Conservation (phyloP, 1,140 invertebrate genomes). For the Drosophila kanapiae region DNA sequence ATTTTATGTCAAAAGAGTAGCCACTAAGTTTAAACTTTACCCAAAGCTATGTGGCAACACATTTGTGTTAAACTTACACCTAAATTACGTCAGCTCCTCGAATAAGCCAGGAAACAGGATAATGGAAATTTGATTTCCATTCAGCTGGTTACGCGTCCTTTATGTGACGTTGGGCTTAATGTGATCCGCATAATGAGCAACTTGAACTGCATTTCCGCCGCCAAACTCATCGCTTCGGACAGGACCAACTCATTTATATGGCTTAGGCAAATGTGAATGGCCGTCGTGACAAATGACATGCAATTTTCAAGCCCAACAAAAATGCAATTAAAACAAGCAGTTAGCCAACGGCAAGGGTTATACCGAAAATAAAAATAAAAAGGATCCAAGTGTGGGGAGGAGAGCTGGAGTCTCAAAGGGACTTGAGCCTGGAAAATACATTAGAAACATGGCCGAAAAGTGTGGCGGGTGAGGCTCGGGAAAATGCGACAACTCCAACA, state of each 20-base stretch:
- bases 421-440: slow-evolving; percentile 38
- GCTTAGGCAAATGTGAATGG: slow-evolving; percentile 73
- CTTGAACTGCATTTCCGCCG: slow-evolving; percentile 30
- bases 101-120: background rate
- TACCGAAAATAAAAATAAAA: slow-evolving; percentile 26
- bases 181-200: slow-evolving; percentile 45
- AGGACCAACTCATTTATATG: slow-evolving; percentile 70
- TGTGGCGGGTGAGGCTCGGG: background rate
- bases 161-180: slow-evolving; percentile 15
- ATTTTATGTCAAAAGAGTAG: too few relatives aligned
- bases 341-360: slow-evolving; percentile 30
- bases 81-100: background rate
- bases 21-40: too few relatives aligned
- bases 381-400: background rate
- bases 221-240: slow-evolving; percentile 23
- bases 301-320: slow-evolving; percentile 72
- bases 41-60: background rate
- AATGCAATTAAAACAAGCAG: slow-evolving; percentile 76
- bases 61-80: background rate
- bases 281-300: slow-evolving; percentile 75
- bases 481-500: slow-evolving; percentile 52
- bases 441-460: slow-evolving; percentile 25
- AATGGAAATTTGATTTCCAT: slow-evolving; percentile 1
- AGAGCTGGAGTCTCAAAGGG: slow-evolving; percentile 46
- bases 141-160: background rate